Conservation (phyloP, 2,888 invertebrate genomes). For the Drosophila recens region DNA sequence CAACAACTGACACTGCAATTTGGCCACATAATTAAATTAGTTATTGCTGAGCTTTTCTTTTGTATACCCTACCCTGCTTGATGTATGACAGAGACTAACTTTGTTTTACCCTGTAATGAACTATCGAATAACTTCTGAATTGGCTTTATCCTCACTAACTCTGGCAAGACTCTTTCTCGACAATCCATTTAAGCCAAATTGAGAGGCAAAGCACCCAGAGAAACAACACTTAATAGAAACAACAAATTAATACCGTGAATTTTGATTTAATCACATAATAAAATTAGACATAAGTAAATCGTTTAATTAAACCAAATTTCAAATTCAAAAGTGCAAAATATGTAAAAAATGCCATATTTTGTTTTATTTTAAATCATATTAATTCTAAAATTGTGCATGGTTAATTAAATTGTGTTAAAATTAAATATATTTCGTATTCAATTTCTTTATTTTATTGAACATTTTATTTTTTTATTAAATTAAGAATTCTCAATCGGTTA, state of each 20-base stretch:
- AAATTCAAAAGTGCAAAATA: no score
- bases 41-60: slow-evolving; percentile 56
- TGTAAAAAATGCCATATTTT: no score
- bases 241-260: not conserved
- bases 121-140: not conserved
- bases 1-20: slow-evolving; percentile 53
- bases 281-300: no score
- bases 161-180: not conserved
- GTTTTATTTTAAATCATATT: no score
- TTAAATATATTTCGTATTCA: no score
- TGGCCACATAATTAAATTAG: slow-evolving; percentile 71
- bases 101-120: not conserved
- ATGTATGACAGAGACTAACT: not conserved
- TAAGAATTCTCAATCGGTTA: no score
- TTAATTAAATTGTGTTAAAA: no score
- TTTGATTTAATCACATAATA: not conserved
- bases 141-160: not conserved
- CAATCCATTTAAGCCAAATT: not conserved
- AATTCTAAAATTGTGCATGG: no score
- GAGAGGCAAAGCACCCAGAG: not conserved
- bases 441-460: no score
- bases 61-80: slow-evolving; percentile 16
- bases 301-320: no score
- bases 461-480: no score
- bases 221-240: not conserved